Conservation (phyloP, 2,888 invertebrate species). For the Mesorhabditis spiculigera region DNA sequence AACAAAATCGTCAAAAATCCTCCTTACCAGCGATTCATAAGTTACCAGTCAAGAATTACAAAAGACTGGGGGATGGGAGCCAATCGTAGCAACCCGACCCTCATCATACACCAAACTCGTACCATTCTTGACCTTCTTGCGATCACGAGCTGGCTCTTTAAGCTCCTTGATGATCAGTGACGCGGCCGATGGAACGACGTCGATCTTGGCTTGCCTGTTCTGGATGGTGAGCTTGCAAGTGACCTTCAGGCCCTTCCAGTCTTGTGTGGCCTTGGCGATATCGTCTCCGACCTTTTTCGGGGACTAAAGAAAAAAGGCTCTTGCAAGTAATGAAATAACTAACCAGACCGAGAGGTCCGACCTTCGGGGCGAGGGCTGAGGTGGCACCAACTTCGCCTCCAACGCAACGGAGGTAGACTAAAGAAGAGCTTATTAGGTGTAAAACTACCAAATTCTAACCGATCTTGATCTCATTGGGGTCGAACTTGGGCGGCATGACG, state of each 20-base stretch:
- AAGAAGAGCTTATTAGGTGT: constrained; percentile 31
- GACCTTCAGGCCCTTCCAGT: constrained; percentile 98
- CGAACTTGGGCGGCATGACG: constrained; percentile 82
- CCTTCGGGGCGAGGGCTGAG: constrained; percentile 96
- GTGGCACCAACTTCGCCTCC: constrained; percentile 99
- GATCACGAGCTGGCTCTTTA: constrained; percentile 95
- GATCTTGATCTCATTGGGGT: constrained; percentile 93
- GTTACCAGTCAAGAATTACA: constrained; percentile 22
- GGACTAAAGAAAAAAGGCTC: constrained; percentile 69
- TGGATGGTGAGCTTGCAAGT: constrained; percentile 92
- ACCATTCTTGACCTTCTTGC: constrained; percentile 96
- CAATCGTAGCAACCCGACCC: constrained; percentile 50
- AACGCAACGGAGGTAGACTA: constrained; percentile 92
- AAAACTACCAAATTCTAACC: constrained; percentile 69
- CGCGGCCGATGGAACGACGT: constrained; percentile 94
- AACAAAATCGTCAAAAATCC: background rate
- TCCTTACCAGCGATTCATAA: background rate
- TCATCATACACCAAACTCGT: constrained; percentile 42
- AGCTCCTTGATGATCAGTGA: constrained; percentile 94
- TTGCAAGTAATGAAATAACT: constrained; percentile 66
- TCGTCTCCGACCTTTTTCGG: constrained; percentile 99
- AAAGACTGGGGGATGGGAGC: constrained; percentile 58
- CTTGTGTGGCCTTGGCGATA: constrained; percentile 94
- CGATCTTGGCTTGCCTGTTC: constrained; percentile 91
- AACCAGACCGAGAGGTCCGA: constrained; percentile 91